Conservation (phyloP, 2,113 vertebrate species). For the Oreotrochilus melanogaster region DNA sequence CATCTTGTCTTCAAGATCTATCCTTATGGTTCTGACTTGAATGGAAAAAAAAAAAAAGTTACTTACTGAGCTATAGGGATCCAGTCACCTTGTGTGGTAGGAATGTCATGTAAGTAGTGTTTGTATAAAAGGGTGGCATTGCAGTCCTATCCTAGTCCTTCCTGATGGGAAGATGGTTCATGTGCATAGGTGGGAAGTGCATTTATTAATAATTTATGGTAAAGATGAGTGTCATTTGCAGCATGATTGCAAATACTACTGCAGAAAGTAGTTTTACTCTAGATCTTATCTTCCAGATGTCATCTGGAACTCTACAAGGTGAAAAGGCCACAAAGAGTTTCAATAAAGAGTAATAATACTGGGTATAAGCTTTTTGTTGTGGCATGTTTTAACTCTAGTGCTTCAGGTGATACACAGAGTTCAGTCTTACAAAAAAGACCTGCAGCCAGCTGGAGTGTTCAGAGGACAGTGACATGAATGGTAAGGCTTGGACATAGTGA, state of each 20-base stretch:
- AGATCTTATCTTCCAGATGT: not conserved
- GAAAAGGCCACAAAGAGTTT: not conserved
- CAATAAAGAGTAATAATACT: not conserved
- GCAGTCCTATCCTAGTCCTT: not conserved
- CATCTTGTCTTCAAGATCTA: not conserved
- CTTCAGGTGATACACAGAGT: not conserved
- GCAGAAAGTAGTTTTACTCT: not conserved
- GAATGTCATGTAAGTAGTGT: not conserved
- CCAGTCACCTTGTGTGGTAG: not conserved
- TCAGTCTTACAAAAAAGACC: not conserved
- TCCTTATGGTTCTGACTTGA: not conserved
- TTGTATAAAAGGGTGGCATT: not conserved
- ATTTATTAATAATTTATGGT: not conserved
- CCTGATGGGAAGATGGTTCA: not conserved
- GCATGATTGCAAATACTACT: not conserved
- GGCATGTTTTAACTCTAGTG: not conserved
- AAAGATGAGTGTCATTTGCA: not conserved
- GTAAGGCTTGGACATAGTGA: not conserved
- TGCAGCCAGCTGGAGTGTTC: not conserved
- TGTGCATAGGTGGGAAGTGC: accelerated
- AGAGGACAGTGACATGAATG: not conserved
- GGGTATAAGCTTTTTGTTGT: not conserved
- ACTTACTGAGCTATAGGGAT: not conserved
- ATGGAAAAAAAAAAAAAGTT: not conserved
- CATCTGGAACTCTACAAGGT: not conserved